Base-by-base conservation (phyloP, 2,888 invertebrate genomes). In the Cephus sareptanus region DNA sequence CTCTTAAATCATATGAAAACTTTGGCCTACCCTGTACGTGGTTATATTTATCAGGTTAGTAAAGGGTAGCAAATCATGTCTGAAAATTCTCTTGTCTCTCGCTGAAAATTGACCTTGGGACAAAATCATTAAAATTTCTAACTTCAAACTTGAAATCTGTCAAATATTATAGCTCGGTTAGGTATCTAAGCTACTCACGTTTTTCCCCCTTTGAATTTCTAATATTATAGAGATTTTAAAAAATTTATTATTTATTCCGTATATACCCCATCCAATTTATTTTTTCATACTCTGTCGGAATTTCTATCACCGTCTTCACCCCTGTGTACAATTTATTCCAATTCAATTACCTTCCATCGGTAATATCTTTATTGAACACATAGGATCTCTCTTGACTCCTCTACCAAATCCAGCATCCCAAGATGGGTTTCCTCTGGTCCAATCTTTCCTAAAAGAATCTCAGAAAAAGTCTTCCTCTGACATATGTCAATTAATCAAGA, bases 1-100 rank as follows among this genome's bases (percentile, higher is more conserved):
- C 31, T 34, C 71, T 34, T 71, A 71, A 71, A 71, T 71, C 71
- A 71, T 71, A 71, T 34, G 33, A 71, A 71, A 71, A 71, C 33
- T 71, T 71, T 71, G 13, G 33, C 31, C 71, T 12, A 71, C 71
- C 71, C 3, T 31, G 33, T 15, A 56, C 56, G 23, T 56, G 31
- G 31, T 71, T 71, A 71, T 23, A 31, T 71, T 31, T 30, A 23
- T 31, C 13, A 71, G 6, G 71, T 56, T 56, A 23, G 56, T 56
- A 23, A 23, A 9, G 56, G 23, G 56, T 56, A 23, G 56, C 23
- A 40, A 56, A 56, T 56, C 56, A 9, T 23, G 9, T 23, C 11
- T 31, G 33, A 31, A 71, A 71, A 12, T 71, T 71, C 13, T 71
- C 71, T 4, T 34, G 11, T 71, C 23, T 31, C 31, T 71, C 71